These are phyloP conservation scores for Ichneumoninae sp. DNA, from an alignment of 2,888 invertebrate species.

Conservation along the genomic window DNA sequence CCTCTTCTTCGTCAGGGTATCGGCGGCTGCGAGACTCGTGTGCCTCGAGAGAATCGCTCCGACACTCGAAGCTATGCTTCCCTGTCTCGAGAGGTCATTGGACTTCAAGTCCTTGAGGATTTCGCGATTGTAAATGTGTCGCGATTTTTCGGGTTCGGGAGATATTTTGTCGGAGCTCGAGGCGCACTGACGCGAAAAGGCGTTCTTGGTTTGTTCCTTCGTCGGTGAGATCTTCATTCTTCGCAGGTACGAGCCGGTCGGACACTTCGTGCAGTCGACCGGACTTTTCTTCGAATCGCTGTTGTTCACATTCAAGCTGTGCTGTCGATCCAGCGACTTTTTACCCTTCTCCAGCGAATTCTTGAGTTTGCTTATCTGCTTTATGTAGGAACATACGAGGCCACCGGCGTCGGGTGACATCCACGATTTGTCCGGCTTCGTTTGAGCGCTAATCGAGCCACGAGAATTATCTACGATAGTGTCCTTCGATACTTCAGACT, in stretches of 20 bases:
- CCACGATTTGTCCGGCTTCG: slow-evolving; percentile 72
- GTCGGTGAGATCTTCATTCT: slow-evolving; percentile 83
- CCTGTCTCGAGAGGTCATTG: slow-evolving; percentile 69
- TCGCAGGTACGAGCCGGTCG: slow-evolving; percentile 78
- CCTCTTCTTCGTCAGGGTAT: slow-evolving; percentile 66
- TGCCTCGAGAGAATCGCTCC: slow-evolving; percentile 75
- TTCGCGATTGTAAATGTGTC: slow-evolving; percentile 33
- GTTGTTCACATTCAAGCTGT: slow-evolving; percentile 68
- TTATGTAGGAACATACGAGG: slow-evolving; percentile 78
- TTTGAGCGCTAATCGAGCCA: slow-evolving; percentile 37
- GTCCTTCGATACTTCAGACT: slow-evolving; percentile 66
- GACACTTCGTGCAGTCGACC: slow-evolving; percentile 69
- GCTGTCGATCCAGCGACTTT: slow-evolving; percentile 68
- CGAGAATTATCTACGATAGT: slow-evolving; percentile 56
- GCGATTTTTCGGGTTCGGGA: slow-evolving; percentile 58
- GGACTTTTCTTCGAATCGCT: slow-evolving; percentile 70
- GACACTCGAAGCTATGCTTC: slow-evolving; percentile 72
- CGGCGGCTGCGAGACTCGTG: slow-evolving; percentile 70
- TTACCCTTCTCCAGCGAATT: slow-evolving; percentile 76
- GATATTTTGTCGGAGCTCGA: slow-evolving; percentile 54
- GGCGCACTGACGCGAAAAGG: slow-evolving; percentile 73
- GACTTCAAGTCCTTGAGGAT: slow-evolving; percentile 49
- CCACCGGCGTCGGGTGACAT: slow-evolving; percentile 75
- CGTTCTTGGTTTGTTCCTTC: slow-evolving; percentile 79
- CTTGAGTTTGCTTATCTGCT: slow-evolving; percentile 79